These are phyloP conservation scores for Mesembrinibis cayennensis DNA, from an alignment of 2,113 vertebrate genomes.

Conservation along the genomic window DNA sequence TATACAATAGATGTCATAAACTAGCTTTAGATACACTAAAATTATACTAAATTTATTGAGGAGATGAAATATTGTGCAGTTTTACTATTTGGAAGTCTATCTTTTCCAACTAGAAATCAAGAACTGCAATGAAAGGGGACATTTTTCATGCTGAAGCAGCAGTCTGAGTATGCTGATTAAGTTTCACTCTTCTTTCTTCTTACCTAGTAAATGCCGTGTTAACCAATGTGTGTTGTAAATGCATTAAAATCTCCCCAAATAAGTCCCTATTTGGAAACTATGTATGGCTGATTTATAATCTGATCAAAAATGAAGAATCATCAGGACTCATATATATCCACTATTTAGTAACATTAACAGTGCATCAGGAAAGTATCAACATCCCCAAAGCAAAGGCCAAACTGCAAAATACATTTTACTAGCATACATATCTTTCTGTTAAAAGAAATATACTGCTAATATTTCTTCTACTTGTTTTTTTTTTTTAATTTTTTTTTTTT, in stretches of 20 bases:
- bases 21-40: background rate
- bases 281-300: background rate
- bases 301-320: background rate
- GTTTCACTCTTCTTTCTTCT: background rate
- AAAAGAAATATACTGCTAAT: background rate
- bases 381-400: background rate
- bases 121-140: background rate
- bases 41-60: background rate
- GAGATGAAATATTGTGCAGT: background rate
- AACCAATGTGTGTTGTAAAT: background rate
- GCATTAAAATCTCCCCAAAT: background rate
- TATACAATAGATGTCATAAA: background rate
- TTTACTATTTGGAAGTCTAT: background rate
- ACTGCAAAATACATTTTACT: background rate
- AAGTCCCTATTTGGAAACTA: background rate
- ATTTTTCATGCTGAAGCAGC: background rate
- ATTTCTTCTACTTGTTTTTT: background rate
- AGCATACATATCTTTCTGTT: background rate
- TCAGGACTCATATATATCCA: background rate
- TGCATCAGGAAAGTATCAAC: background rate
- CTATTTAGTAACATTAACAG: background rate
- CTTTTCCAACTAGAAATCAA: background rate
- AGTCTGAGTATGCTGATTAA: background rate
- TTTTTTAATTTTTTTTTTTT: background rate
- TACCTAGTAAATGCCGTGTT: background rate